A percentile compares a stretch with the other conserved stretches of the same genome.
Conservation (phyloP, 2,113 vertebrate genomes). For the Ailuropoda melanoleuca region DNA sequence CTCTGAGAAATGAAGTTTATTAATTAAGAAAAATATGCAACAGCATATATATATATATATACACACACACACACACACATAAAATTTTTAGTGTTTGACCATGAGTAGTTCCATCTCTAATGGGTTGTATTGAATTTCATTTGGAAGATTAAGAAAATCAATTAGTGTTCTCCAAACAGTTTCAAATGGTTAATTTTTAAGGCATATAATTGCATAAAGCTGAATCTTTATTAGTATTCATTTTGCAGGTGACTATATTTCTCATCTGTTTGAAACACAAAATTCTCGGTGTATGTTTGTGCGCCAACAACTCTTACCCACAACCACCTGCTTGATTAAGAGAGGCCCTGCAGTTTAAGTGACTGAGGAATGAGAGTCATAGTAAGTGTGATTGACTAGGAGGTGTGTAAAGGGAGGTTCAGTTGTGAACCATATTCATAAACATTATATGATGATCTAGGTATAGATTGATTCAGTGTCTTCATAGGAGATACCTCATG, state of each 20-base stretch:
- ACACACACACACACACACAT: neutral
- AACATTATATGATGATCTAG: neutral
- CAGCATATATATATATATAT: neutral
- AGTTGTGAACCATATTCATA: neutral
- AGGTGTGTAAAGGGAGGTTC: neutral
- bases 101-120: neutral
- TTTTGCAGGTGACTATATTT: neutral
- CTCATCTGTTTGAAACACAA: neutral
- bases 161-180: neutral
- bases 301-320: neutral
- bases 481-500: neutral
- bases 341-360: neutral
- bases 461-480: neutral
- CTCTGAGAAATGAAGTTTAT: neutral
- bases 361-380: neutral
- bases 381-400: neutral
- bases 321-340: neutral
- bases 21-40: neutral
- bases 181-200: slow-evolving; percentile 22
- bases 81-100: neutral
- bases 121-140: slow-evolving; percentile 6
- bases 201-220: neutral
- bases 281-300: neutral
- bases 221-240: neutral
- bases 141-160: slow-evolving; percentile 42